Evolutionary conservation across 2,888 invertebrate genomes (phyloP).

Genomic region (Cylindroiulus punctatus): DNA sequence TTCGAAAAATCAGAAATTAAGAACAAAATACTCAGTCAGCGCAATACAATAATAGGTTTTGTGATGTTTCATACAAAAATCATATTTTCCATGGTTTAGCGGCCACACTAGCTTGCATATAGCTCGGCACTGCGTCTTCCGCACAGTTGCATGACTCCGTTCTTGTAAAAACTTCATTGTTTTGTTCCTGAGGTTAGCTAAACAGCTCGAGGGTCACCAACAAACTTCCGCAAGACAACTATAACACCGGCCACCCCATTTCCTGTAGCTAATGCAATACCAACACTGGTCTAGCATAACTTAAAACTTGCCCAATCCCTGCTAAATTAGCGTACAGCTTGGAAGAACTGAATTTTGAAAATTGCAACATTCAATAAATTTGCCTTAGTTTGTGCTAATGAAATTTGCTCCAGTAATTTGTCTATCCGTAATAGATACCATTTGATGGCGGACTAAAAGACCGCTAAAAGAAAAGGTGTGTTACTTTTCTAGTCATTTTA

Average conservation of each 20-base stretch:
- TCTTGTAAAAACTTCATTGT: background rate
- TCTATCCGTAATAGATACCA: no score
- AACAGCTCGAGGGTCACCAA: constrained; percentile 15
- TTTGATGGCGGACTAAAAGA: no score
- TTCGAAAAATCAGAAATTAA: background rate
- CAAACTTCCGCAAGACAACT: constrained; percentile 4
- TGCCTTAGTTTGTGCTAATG: no score
- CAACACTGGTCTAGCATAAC: background rate
- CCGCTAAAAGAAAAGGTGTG: no score
- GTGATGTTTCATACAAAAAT: background rate
- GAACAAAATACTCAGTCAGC: background rate
- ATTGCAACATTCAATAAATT: no score
- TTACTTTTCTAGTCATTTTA: no score
- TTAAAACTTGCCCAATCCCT: background rate
- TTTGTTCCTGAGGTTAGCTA: constrained; percentile 27
- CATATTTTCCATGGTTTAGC: background rate
- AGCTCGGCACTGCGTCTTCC: background rate
- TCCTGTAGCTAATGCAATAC: constrained; percentile 25
- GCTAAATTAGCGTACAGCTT: background rate
- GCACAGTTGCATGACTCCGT: background rate
- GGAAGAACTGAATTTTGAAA: no score
- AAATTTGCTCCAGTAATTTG: no score
- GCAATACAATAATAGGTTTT: no score
- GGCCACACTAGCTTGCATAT: background rate
- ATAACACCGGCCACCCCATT: constrained; percentile 5